A percentile compares a stretch with the other conserved stretches of the same genome.
Conservation (phyloP, 2,113 vertebrate species). For the Perca fluviatilis region DNA sequence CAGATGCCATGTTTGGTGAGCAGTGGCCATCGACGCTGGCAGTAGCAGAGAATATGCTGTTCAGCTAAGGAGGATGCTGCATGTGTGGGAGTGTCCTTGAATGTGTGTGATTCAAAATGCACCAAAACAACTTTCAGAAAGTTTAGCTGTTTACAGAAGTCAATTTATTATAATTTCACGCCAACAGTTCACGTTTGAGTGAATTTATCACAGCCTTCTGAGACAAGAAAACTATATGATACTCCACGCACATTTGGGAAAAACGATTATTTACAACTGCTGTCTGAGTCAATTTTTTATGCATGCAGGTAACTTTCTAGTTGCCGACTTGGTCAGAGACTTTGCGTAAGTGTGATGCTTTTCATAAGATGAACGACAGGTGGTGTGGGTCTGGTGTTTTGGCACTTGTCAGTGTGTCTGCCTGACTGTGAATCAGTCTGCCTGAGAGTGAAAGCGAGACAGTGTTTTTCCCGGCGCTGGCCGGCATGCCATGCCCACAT, state of each 20-base stretch:
- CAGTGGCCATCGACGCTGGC: conserved; percentile 55
- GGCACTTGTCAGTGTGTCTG: conserved; percentile 53
- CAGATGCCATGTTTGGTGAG: conserved; percentile 73
- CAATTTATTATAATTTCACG: neutral
- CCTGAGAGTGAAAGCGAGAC: conserved; percentile 14
- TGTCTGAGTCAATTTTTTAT: neutral
- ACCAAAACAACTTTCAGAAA: neutral
- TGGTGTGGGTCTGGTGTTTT: conserved; percentile 70
- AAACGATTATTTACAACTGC: neutral
- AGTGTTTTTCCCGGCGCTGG: conserved; percentile 18
- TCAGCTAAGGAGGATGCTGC: conserved; percentile 12
- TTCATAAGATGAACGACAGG: conserved; percentile 60
- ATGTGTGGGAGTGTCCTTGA: conserved; percentile 11
- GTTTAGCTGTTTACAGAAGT: conserved; percentile 23
- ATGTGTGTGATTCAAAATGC: conserved; percentile 7
- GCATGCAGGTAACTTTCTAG: conserved; percentile 40
- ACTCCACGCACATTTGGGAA: neutral
- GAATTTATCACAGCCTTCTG: neutral
- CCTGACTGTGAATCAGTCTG: conserved; percentile 62
- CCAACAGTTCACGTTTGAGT: neutral
- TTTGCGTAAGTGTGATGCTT: conserved; percentile 47
- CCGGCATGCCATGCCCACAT: conserved; percentile 64
- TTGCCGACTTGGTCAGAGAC: conserved; percentile 9
- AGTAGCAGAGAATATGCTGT: conserved; percentile 27
- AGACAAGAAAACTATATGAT: neutral